Conservation (phyloP, 2,113 vertebrate species). For the Paramormyrops kingsleyae region DNA sequence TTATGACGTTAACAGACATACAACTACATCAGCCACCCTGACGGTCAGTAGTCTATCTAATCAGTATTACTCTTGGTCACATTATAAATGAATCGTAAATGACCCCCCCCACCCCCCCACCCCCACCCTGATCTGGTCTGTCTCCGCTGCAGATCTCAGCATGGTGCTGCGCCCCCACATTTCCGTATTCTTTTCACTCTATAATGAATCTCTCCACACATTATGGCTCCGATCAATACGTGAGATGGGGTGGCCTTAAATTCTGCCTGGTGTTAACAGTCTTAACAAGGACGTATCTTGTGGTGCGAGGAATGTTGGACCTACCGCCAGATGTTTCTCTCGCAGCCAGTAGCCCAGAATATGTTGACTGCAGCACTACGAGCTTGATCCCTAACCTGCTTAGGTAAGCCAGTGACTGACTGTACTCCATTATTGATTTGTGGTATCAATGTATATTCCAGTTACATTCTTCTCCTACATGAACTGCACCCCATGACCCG, state of each 20-base stretch:
- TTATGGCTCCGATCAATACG: not conserved
- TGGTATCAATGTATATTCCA: not conserved
- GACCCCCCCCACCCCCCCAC: too few relatives aligned
- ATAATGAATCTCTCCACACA: constrained; percentile 4
- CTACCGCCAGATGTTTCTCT: not conserved
- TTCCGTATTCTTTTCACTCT: not conserved
- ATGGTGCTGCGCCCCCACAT: not conserved
- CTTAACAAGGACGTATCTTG: not conserved
- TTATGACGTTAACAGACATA: not conserved
- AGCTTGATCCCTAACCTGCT: not conserved
- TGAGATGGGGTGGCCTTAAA: not conserved
- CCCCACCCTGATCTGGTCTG: not conserved
- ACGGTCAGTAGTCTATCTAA: not conserved
- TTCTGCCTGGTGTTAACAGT: not conserved
- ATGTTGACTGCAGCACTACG: not conserved
- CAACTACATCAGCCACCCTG: not conserved
- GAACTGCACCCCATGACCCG: not conserved
- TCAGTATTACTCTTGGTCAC: not conserved
- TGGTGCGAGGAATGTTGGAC: not conserved
- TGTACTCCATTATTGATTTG: not conserved
- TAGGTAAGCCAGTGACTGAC: not conserved
- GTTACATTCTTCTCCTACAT: not conserved
- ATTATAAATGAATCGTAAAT: not conserved
- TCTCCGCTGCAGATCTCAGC: not conserved
- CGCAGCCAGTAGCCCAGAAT: not conserved